Evolutionary conservation across 1,140 invertebrate genomes (phyloP).

Genomic region (Brachionus asplanchnoidis): DNA sequence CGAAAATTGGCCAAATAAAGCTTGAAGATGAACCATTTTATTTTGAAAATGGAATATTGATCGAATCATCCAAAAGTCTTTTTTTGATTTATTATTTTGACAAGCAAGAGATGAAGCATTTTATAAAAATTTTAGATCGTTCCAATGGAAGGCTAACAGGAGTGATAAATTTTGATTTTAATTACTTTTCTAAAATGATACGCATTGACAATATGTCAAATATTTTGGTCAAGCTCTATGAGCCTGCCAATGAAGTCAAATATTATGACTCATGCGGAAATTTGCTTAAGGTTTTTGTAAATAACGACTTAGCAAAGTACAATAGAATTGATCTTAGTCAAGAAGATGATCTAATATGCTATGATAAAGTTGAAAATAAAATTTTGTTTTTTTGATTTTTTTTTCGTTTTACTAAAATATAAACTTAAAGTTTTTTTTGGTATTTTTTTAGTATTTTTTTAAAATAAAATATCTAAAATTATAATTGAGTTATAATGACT

Average conservation of each 20-base stretch:
- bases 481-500: too few species aligned
- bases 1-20: not conserved
- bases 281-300: constrained; percentile 8
- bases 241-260: constrained; percentile 16
- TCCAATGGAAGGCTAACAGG: not conserved
- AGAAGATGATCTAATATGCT: constrained; percentile 38
- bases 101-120: not conserved
- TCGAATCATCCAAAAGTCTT: not conserved
- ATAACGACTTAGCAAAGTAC: not conserved
- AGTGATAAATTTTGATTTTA: constrained; percentile 24
- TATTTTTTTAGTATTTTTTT: not conserved
- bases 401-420: not conserved
- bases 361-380: constrained; percentile 38
- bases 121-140: constrained; percentile 18
- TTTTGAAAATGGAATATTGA: constrained; percentile 15
- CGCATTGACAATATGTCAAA: constrained; percentile 23
- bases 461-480: too few species aligned
- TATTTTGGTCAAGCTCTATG: constrained; percentile 18
- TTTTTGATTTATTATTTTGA: constrained; percentile 40
- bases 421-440: not conserved
- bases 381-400: constrained; percentile 22
- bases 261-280: constrained; percentile 1
- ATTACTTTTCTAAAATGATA: constrained; percentile 33
- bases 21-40: not conserved
- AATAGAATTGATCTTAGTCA: constrained; percentile 28